A percentile compares a stretch with the other conserved stretches of the same genome.
These are phyloP conservation scores for Polypedilum pembai DNA, from an alignment of 1,140 invertebrate genomes.

Conservation along the genomic window DNA sequence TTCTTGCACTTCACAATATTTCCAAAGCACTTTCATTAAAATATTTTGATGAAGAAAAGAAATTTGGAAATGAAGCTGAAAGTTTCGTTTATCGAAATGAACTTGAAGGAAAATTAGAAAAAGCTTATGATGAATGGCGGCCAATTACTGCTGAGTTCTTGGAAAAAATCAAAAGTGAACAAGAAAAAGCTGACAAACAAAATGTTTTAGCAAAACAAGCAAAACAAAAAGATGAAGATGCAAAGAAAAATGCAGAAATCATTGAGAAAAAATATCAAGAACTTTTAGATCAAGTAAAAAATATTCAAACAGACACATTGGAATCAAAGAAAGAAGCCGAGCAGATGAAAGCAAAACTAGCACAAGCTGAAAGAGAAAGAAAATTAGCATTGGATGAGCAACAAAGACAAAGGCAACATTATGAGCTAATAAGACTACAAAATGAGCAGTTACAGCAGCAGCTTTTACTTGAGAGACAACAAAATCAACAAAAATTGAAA, in stretches of 20 bases:
- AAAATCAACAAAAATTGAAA: not conserved
- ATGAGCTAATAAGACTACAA: not conserved
- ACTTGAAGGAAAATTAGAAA: not conserved
- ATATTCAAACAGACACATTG: not conserved
- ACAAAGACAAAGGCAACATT: not conserved
- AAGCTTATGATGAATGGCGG: not conserved
- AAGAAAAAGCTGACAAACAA: not conserved
- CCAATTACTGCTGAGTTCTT: not conserved
- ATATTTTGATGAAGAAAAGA: conserved; percentile 1
- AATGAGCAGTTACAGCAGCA: not conserved
- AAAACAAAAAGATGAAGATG: not conserved
- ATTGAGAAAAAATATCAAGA: not conserved
- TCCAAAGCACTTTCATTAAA: not conserved
- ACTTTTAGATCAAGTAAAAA: not conserved
- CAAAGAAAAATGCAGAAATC: not conserved
- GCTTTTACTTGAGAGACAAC: not conserved
- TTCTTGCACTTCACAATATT: not conserved
- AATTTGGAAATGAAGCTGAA: not conserved
- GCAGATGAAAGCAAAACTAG: not conserved
- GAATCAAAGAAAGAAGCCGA: not conserved
- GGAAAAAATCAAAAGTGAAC: not conserved
- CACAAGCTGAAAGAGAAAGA: not conserved
- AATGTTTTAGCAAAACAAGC: not conserved
- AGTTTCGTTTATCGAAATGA: not conserved
- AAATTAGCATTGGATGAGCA: not conserved